Percentiles rank a stretch among this genome's conserved stretches.
phyloP scores from a whole-genome alignment of 1,140 invertebrate species.

The Hycleus cichorii region DNA sequence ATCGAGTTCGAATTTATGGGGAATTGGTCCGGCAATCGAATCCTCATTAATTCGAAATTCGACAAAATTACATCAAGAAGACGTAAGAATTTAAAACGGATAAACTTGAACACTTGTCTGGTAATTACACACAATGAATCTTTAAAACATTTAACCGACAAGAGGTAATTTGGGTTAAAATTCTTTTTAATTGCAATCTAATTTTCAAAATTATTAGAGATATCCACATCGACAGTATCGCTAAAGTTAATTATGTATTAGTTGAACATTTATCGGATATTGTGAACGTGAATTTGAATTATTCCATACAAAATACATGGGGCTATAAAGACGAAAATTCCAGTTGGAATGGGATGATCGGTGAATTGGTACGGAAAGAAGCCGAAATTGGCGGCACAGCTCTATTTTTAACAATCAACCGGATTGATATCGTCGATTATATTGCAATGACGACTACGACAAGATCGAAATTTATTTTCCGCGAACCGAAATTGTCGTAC shows the following conservation, averaged over 20 bases:
- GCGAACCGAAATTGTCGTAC: constrained; percentile 58
- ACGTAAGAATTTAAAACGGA: constrained; percentile 41
- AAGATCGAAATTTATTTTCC: constrained; percentile 55
- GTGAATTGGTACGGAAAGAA: constrained; percentile 48
- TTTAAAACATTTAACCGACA: constrained; percentile 52
- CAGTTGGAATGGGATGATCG: constrained; percentile 58
- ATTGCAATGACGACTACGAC: constrained; percentile 54
- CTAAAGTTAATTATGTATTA: constrained; percentile 56
- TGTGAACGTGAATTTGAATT: constrained; percentile 50
- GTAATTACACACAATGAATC: constrained; percentile 53
- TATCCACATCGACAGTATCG: constrained; percentile 52
- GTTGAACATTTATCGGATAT: constrained; percentile 48
- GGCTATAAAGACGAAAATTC: constrained; percentile 42
- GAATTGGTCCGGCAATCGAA: constrained; percentile 12
- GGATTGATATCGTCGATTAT: constrained; percentile 52
- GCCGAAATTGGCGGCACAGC: constrained; percentile 57
- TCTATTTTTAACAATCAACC: constrained; percentile 52
- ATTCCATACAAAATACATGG: constrained; percentile 48
- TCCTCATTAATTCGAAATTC: constrained; percentile 10
- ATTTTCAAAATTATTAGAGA: constrained; percentile 35
- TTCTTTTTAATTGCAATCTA: neutral
- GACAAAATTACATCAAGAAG: constrained; percentile 24
- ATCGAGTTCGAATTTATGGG: constrained; percentile 28
- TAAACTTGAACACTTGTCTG: constrained; percentile 42
- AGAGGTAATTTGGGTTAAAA: constrained; percentile 36